Base-by-base conservation (phyloP, 2,113 vertebrate species). In the Calidris pygmaea region DNA sequence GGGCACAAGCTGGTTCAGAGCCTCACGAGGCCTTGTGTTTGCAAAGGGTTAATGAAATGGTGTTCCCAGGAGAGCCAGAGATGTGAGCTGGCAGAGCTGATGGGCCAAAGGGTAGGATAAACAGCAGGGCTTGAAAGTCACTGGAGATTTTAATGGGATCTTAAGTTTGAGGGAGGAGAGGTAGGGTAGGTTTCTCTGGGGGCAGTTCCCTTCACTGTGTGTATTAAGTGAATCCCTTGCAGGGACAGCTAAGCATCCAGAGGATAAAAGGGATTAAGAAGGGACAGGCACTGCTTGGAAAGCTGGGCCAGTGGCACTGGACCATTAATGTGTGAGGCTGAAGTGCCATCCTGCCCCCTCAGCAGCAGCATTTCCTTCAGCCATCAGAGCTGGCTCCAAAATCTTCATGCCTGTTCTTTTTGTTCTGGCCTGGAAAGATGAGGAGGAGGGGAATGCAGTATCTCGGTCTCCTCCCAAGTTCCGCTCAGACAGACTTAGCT, bases 31-130 rank as follows among this genome's bases (percentile, higher is more conserved):
- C 23, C 60, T 93, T 39, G 19, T 58, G 56, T 72, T 81, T 55
- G 84, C 48, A 79, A 95, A 89, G 95, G 87, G 96, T 96, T 95
- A 93, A 95, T 48, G 77, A 68, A 5, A 81, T 43, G 72, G 73
- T 60, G 45, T 1, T 87, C 93, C 55, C 80, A 13, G 79, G 88
- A 56, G 82, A 92, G 52, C 12, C 74, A 4, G 22, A 84, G 71
- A 22, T 24, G 9, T 9, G 43, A 78, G 76, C 72, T 77, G 48
- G 35, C 19, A 60, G 43, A 79, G 62, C 35, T 68, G 67, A 11
- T 0, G 26, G 75, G 79, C 63, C 72, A 50, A 62, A 89, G 79
- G 85, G 79, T 20, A 70, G 86, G 68, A 71, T 75, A 47, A 95
- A 67, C 77, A 72, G 23, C 3, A 6, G 34, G 50, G 71, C 32